Conservation (phyloP, 1,140 invertebrate species). For the Brachionus rubens region DNA sequence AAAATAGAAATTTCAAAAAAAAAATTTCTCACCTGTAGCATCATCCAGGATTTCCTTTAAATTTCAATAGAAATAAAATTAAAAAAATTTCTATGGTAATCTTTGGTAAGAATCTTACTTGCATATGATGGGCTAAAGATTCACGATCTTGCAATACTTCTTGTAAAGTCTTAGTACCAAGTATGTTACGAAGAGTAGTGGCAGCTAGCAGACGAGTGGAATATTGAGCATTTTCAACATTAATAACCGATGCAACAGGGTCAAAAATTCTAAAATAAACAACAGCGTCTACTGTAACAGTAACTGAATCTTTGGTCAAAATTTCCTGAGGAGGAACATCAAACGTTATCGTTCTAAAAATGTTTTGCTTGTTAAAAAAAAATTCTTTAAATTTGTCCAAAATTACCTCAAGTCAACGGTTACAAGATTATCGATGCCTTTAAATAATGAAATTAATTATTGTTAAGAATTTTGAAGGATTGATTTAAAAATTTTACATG, state of each 20-base stretch:
- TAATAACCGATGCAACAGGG: conserved; percentile 43
- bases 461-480: neutral
- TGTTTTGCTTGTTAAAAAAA: neutral
- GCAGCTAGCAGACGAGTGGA: conserved; percentile 48
- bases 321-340: conserved; percentile 49
- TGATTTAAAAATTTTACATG: conserved; percentile 10
- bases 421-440: conserved; percentile 46
- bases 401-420: conserved; percentile 47
- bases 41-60: conserved; percentile 45
- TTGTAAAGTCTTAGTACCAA: conserved; percentile 48
- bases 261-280: conserved; percentile 43
- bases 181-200: conserved; percentile 48
- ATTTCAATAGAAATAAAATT: conserved; percentile 1
- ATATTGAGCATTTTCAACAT: conserved; percentile 48
- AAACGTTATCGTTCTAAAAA: conserved; percentile 47
- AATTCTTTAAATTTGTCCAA: neutral
- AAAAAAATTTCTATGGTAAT: neutral
- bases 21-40: conserved; percentile 36
- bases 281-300: conserved; percentile 47
- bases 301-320: conserved; percentile 49
- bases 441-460: neutral
- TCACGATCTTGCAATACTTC: conserved; percentile 47
- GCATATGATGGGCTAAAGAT: conserved; percentile 46
- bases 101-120: neutral
- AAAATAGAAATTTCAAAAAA: neutral